A percentile compares a stretch with the other conserved stretches of the same genome.
Evolutionary conservation across 2,113 vertebrate genomes (phyloP).

Genomic region (Jaculus jaculus): DNA sequence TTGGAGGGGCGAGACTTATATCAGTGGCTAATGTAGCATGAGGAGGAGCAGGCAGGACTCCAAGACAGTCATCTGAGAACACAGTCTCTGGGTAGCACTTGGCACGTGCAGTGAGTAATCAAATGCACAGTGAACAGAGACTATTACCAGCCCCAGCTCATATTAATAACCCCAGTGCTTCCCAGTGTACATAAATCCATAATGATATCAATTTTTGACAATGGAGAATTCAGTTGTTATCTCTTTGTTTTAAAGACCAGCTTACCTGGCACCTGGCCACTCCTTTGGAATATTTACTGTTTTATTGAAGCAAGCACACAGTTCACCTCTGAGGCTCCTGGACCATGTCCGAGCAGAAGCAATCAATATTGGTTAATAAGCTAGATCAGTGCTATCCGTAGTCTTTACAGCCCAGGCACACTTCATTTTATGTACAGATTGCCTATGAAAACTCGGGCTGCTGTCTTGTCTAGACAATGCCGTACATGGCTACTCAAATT

Average conservation of each 20-base stretch:
- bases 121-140: fast-evolving
- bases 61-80: background rate
- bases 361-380: conserved; percentile 87
- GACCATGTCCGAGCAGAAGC: conserved; percentile 76
- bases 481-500: conserved; percentile 87
- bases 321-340: conserved; percentile 81
- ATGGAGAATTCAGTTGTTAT: background rate
- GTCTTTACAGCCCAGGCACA: conserved; percentile 84
- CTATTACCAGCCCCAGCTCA: background rate
- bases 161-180: background rate
- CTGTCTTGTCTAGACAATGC: conserved; percentile 88
- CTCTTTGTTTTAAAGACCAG: background rate
- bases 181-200: background rate
- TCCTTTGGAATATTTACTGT: conserved; percentile 46
- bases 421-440: conserved; percentile 86
- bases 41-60: background rate
- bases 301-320: conserved; percentile 61
- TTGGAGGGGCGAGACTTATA: background rate
- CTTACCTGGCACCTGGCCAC: background rate
- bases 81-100: background rate
- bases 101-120: background rate
- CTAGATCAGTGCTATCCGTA: conserved; percentile 84
- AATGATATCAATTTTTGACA: background rate
- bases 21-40: background rate
- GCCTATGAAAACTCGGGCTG: conserved; percentile 84